Percentiles rank a stretch among this genome's conserved stretches.
Conservation (phyloP, 1,140 invertebrate genomes). For the Aphaenogaster ashmeadi region DNA sequence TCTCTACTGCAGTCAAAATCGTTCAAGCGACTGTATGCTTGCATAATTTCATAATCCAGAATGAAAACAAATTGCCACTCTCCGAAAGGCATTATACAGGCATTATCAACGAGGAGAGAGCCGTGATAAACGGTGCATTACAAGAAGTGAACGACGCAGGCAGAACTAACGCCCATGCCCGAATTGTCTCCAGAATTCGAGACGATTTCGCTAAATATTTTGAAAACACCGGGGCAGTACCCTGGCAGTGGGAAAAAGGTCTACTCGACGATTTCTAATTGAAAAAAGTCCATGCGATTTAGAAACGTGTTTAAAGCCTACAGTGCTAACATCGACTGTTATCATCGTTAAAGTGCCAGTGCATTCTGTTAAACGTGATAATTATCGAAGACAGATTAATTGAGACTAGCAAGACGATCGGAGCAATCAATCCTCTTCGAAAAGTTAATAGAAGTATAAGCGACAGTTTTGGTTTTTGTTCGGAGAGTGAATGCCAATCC, state of each 20-base stretch:
- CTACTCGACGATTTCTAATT: not conserved
- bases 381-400: too few species aligned
- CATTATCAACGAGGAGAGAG: not conserved
- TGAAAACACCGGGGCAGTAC: not conserved
- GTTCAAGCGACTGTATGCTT: conserved; percentile 10
- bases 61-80: conserved; percentile 3
- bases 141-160: not conserved
- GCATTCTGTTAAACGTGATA: too few species aligned
- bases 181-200: not conserved
- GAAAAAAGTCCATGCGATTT: not conserved
- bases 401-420: too few species aligned
- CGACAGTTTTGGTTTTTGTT: conserved; percentile 80
- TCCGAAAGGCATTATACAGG: not conserved
- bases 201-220: not conserved
- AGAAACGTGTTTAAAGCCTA: too few species aligned
- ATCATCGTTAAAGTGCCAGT: too few species aligned
- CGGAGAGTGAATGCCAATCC: conserved; percentile 88
- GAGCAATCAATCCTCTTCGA: too few species aligned
- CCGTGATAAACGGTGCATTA: not conserved
- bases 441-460: too few species aligned
- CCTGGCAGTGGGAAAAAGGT: conserved; percentile 5
- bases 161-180: not conserved
- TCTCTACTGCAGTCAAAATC: not conserved
- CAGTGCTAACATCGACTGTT: too few species aligned
- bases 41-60: not conserved